phyloP scores from a whole-genome alignment of 1,140 invertebrate genomes.

The Bombus waltoni region DNA sequence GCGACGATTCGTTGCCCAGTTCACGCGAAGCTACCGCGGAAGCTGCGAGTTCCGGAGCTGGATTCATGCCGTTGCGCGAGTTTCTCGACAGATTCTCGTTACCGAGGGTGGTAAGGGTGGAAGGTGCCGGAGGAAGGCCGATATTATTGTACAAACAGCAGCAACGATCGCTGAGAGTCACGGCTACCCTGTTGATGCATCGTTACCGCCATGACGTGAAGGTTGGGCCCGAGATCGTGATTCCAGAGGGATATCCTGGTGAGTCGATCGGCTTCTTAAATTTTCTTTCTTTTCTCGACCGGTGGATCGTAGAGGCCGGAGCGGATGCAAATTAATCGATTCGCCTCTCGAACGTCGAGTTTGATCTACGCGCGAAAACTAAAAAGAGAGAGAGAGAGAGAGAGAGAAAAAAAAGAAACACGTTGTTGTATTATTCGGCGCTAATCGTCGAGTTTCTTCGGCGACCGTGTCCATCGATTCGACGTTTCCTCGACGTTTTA shows the following conservation, averaged over 20 bases:
- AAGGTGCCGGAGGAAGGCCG: constrained; percentile 76
- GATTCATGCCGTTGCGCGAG: constrained; percentile 76
- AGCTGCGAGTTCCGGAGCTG: constrained; percentile 70
- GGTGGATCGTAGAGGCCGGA: too few species aligned
- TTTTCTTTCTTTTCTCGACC: not conserved
- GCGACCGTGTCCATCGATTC: too few species aligned
- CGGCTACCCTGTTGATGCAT: constrained; percentile 76
- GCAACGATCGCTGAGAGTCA: constrained; percentile 74
- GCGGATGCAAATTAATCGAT: too few species aligned
- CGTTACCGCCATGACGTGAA: constrained; percentile 76
- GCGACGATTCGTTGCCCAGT: constrained; percentile 77
- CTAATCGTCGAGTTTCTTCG: too few species aligned
- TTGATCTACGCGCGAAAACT: too few species aligned
- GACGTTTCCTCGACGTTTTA: too few species aligned
- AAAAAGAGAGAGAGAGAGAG: too few species aligned
- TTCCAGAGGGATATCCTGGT: constrained; percentile 80
- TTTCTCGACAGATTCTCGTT: constrained; percentile 79
- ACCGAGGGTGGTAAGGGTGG: constrained; percentile 76
- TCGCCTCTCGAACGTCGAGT: too few species aligned
- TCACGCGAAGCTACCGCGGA: constrained; percentile 77
- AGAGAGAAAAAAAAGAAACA: too few species aligned
- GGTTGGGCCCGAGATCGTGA: constrained; percentile 78
- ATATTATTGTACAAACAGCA: constrained; percentile 79
- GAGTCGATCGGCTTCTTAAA: constrained; percentile 58
- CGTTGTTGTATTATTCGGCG: too few species aligned